phyloP scores from a whole-genome alignment of 2,113 vertebrate species.

The Athene cunicularia region DNA sequence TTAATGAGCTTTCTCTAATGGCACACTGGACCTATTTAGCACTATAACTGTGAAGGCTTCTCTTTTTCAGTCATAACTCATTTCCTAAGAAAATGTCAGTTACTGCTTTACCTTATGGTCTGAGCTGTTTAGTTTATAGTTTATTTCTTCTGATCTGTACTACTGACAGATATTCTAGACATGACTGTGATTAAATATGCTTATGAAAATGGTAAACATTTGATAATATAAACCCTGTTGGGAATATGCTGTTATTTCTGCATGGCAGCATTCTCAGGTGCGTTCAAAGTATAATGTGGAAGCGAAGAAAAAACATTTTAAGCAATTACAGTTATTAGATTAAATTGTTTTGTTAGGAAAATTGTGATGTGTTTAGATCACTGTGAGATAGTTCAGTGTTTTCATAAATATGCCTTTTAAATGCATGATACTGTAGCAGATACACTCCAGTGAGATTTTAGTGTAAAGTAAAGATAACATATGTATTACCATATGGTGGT shows the following conservation, averaged over 20 bases:
- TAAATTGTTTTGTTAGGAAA: slow-evolving; percentile 42
- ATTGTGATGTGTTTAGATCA: slow-evolving; percentile 39
- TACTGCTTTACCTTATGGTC: slow-evolving; percentile 53
- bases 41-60: slow-evolving; percentile 69
- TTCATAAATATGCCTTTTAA: slow-evolving; percentile 24
- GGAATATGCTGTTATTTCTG: slow-evolving; percentile 22
- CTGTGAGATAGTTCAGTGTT: slow-evolving; percentile 19
- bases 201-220: slow-evolving; percentile 50
- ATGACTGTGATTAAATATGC: slow-evolving; percentile 45
- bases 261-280: slow-evolving; percentile 46
- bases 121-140: slow-evolving; percentile 65
- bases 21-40: slow-evolving; percentile 85
- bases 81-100: slow-evolving; percentile 84
- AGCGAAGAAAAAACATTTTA: slow-evolving; percentile 38
- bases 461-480: not conserved
- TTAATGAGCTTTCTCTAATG: slow-evolving; percentile 75
- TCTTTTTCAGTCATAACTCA: slow-evolving; percentile 84
- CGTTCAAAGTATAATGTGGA: slow-evolving; percentile 5
- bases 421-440: not conserved
- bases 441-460: not conserved
- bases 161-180: slow-evolving; percentile 77
- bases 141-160: slow-evolving; percentile 79
- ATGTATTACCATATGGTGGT: not conserved
- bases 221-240: slow-evolving; percentile 50
- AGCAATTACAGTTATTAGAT: slow-evolving; percentile 56